phyloP scores from a whole-genome alignment of 2,888 invertebrate species.

The Phaedon cochleariae region DNA sequence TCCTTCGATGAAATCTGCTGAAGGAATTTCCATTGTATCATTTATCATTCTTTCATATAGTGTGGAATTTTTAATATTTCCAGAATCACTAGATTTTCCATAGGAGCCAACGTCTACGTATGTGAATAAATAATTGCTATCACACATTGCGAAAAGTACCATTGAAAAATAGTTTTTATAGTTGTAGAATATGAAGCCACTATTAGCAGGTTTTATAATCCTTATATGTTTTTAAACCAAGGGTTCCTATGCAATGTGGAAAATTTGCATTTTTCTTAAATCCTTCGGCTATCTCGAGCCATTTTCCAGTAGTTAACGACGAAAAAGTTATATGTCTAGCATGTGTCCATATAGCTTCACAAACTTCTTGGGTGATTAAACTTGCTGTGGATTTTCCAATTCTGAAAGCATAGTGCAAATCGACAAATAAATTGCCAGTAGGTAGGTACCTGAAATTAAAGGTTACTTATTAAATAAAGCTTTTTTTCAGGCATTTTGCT shows the following conservation, averaged over 20 bases:
- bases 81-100: conserved; percentile 25
- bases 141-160: conserved; percentile 22
- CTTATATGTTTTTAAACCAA: conserved; percentile 19
- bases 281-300: conserved; percentile 15
- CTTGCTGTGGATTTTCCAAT: conserved; percentile 21
- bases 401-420: conserved; percentile 22
- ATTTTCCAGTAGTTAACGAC: conserved; percentile 18
- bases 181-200: conserved; percentile 19
- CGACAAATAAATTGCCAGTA: conserved; percentile 16
- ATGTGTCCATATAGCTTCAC: conserved; percentile 29
- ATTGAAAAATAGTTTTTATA: conserved; percentile 22
- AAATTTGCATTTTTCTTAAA: conserved; percentile 18
- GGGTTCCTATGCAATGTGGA: conserved; percentile 16
- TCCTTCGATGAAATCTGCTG: conserved; percentile 7
- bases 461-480: conserved; percentile 6
- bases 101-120: conserved; percentile 22
- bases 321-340: conserved; percentile 18
- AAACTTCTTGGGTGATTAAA: conserved; percentile 30
- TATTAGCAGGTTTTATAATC: conserved; percentile 14
- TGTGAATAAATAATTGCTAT: conserved; percentile 26
- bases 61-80: conserved; percentile 21
- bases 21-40: conserved; percentile 15
- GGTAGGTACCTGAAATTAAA: conserved; percentile 23
- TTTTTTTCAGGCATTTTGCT: conserved; percentile 15
- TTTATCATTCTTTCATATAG: conserved; percentile 22